Evolutionary conservation across 2,113 vertebrate genomes (phyloP).

Genomic region (Pelvicachromis taeniatus): DNA sequence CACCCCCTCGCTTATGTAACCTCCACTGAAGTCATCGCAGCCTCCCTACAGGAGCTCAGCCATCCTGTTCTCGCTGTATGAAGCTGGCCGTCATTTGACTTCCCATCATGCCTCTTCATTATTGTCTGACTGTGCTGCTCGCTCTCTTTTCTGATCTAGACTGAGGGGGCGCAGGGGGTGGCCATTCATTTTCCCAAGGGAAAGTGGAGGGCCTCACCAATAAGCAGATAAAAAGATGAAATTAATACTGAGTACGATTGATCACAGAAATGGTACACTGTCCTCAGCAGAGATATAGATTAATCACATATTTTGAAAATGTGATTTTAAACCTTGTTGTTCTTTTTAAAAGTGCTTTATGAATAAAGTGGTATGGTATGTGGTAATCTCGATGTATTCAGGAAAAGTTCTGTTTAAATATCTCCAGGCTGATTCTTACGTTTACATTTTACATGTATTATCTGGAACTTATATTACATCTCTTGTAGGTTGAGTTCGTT

Average conservation of each 20-base stretch:
- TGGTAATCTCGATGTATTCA: slow-evolving; percentile 13
- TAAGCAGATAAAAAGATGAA: not conserved
- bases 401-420: not conserved
- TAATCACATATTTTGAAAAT: not conserved
- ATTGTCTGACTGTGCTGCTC: slow-evolving; percentile 43
- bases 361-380: not conserved
- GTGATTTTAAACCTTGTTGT: not conserved
- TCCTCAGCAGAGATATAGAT: not conserved
- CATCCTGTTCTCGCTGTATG: not conserved
- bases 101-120: slow-evolving; percentile 15
- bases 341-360: not conserved
- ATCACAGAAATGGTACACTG: slow-evolving; percentile 3
- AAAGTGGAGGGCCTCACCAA: not conserved
- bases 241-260: not conserved
- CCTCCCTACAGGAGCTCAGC: not conserved
- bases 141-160: slow-evolving; percentile 46
- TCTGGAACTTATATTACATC: not conserved
- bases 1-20: not conserved
- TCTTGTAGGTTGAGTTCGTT: not conserved
- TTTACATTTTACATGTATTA: not conserved
- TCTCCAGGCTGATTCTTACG: not conserved
- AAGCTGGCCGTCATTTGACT: not conserved
- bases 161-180: slow-evolving; percentile 15
- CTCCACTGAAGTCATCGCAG: not conserved
- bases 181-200: not conserved